These are phyloP conservation scores for Tortrix viridana DNA, from an alignment of 2,888 invertebrate genomes.

Conservation along the genomic window DNA sequence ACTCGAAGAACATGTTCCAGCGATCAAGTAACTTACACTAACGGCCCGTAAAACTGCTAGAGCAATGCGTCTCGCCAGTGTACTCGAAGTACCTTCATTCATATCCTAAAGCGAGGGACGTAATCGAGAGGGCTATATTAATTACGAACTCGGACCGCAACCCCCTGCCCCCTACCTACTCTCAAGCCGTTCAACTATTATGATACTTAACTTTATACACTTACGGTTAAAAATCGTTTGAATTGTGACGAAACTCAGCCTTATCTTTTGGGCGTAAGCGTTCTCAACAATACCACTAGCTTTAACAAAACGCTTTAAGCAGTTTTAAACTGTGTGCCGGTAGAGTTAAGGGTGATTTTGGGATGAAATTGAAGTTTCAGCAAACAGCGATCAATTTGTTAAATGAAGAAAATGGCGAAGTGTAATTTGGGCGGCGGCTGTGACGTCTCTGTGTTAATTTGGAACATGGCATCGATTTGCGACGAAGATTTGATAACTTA, in stretches of 20 bases:
- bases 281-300: slow-evolving; percentile 45
- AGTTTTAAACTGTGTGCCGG: slow-evolving; percentile 58
- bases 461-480: slow-evolving; percentile 17
- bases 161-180: slow-evolving; percentile 49
- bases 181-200: slow-evolving; percentile 58
- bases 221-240: slow-evolving; percentile 73
- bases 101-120: slow-evolving; percentile 49
- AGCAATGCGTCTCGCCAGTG: slow-evolving; percentile 18
- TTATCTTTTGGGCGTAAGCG: slow-evolving; percentile 79
- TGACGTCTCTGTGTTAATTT: slow-evolving; percentile 50
- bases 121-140: slow-evolving; percentile 83
- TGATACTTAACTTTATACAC: slow-evolving; percentile 60
- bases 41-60: slow-evolving; percentile 6
- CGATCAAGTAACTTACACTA: slow-evolving; percentile 12
- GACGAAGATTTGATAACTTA: not conserved
- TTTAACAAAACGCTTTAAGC: slow-evolving; percentile 38
- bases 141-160: slow-evolving; percentile 83
- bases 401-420: slow-evolving; percentile 81
- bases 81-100: slow-evolving; percentile 17
- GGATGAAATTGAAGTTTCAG: slow-evolving; percentile 41
- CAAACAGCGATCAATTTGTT: slow-evolving; percentile 79
- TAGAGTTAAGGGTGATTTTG: slow-evolving; percentile 54
- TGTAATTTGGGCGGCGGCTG: slow-evolving; percentile 72
- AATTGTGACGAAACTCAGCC: slow-evolving; percentile 65
- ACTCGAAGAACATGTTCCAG: not conserved